Base-by-base conservation (phyloP, 2,888 invertebrate species). In the Erannis defoliaria region DNA sequence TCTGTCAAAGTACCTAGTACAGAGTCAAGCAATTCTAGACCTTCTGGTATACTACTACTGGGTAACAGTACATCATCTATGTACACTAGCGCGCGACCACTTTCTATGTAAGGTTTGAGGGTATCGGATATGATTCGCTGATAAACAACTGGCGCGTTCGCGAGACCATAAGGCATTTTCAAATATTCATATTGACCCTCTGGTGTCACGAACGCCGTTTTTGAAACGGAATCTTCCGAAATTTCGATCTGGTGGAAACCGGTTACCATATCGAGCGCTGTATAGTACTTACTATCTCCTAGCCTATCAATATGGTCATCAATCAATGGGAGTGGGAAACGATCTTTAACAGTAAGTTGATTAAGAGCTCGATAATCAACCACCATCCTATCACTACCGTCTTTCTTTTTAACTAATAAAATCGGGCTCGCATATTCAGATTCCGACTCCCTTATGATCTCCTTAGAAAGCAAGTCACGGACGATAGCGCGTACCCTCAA, bases 101-200 rank as follows among this genome's bases (percentile, higher is more conserved):
- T 6, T 3, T 31, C 21, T 2, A 48, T 65, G 59, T 60, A 55
- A n/a, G 37, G 38, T 1, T 0, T 0, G 55, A 62, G 12, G 0
- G 19, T 35, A 16, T 64, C 56, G 0, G 26, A 8, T 0, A 69
- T 69, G 0, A 70, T 66, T 1, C 66, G 51, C 29, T 72, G 68
- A 23, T 67, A 70, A 1, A 68, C 64, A 3, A 66, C 6, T 0
- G 73, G 70, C 0, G 71, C 66, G 31, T 70, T 73, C 0, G 65
- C 54, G 6, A 69, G 33, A 31, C 71, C 73, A 33, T 62, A 71
- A 0, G 71, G 70, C 68, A 72, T 68, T 42, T 66, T 69, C 0
- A 68, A 1, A 37, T 58, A 72, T n/a, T 72, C 67, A 9, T 33
- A 71, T 14, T 60, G 64, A 0, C 23, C 38, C 0, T 49, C 56